Percentiles rank a stretch among this genome's conserved stretches.
Evolutionary conservation across 1,140 invertebrate species (phyloP).

Genomic region (Drosophila orena): DNA sequence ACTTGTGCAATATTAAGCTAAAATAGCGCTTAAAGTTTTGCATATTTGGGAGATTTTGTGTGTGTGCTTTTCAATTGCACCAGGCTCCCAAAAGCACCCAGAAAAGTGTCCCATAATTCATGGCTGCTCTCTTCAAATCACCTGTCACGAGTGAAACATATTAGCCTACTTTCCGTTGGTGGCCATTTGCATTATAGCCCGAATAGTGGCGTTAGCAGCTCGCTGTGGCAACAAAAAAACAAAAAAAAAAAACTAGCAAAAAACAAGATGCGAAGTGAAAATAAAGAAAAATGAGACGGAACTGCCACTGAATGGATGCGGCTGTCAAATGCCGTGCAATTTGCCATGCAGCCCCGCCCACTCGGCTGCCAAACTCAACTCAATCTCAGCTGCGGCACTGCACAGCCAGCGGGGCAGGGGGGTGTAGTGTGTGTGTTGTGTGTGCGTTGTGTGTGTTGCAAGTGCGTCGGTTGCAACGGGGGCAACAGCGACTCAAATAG

Average conservation of each 20-base stretch:
- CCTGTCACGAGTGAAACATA: slow-evolving; percentile 20
- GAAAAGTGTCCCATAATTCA: slow-evolving; percentile 11
- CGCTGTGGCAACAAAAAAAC: background rate
- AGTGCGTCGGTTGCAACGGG: slow-evolving; percentile 12
- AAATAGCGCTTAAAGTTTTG: too few relatives aligned
- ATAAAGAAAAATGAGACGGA: slow-evolving; percentile 38
- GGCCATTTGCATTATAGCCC: slow-evolving; percentile 55
- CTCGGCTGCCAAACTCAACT: slow-evolving; percentile 48
- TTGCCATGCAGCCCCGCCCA: slow-evolving; percentile 41
- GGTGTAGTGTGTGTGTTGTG: too few relatives aligned
- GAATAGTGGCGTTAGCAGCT: slow-evolving; percentile 4
- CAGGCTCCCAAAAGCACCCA: background rate
- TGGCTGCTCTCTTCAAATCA: slow-evolving; percentile 14
- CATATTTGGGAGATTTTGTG: background rate
- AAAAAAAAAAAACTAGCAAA: background rate
- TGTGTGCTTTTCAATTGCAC: background rate
- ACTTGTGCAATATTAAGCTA: too few relatives aligned
- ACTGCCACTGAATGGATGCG: slow-evolving; percentile 73
- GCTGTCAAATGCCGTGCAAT: slow-evolving; percentile 79
- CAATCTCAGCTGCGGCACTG: slow-evolving; percentile 69
- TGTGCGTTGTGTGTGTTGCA: background rate
- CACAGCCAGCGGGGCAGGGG: slow-evolving; percentile 1
- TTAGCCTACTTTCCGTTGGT: slow-evolving; percentile 23
- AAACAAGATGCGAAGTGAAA: slow-evolving; percentile 7
- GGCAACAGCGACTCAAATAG: slow-evolving; percentile 21